Base-by-base conservation (phyloP, 1,140 invertebrate genomes). In the Paraescarpia echinospica region DNA sequence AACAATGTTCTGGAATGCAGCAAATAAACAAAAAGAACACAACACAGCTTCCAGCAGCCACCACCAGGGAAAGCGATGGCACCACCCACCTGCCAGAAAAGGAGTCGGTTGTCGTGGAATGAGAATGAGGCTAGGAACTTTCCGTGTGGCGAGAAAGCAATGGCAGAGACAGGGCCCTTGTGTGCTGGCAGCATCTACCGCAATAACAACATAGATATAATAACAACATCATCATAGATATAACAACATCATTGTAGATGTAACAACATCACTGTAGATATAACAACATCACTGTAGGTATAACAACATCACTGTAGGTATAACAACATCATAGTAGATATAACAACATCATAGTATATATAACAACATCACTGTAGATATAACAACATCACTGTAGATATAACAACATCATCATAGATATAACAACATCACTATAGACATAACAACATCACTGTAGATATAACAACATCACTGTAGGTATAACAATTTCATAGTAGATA, bases 91-190 rank as follows among this genome's bases (percentile, higher is more conserved):
- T 99, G 99, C 99, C 99, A 99, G 96, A 99, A 99, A 93, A 98
- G 98, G 41, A 99, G 97, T 94, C 98, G 98, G 96, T 99, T 99
- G 96, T 99, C 99, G n/a, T 97, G 96, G 94, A 98, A 98, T 51
- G 98, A 98, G 96, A 99, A 99, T 18, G 98, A 99, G 18, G 99
- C 99, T 91, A 99, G 97, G 95, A 98, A 99, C 95, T 99, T 99
- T 48, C 99, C 99, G 96, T 99, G 99, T 1, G 98, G 98, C 94
- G 98, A 99, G 96, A 99, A 99, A 51, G 98, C 97, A 94, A 98
- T 97, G 0, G 99, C 99, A 27, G 98, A 99, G 6, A 99, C 98
- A 2, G 98, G 97, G 34, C 97, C 97, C 48, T 95, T 95, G 96
- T 99, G 99, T 0, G 98, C 99, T 35, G 97, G 97, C 93, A 99